Evolutionary conservation across 2,797 vertebrate species (phyloP), one percentile per base, ranked within the genome.

Genomic region (Monodelphis domestica): DNA sequence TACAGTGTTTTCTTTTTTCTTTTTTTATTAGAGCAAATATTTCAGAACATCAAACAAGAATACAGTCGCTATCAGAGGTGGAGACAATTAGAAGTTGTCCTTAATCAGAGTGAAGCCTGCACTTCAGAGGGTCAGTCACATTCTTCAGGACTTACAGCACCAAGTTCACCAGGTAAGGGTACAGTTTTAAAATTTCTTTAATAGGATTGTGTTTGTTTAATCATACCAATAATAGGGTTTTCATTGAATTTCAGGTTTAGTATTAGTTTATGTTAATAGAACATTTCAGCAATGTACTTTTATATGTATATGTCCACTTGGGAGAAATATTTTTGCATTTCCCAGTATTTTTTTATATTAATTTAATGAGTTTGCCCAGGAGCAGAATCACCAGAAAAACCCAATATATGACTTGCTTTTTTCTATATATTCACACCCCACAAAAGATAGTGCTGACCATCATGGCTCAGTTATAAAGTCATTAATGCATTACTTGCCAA

Each of bases 41-140:
- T 99, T 98, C 99, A 99, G 98, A 99, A 99, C 98, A 99, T 99
- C 96, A 99, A 99, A 96, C 99, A 99, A 98, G 99, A 99, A 98
- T 99, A 99, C 98, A 99, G 98, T 97, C 99, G 99, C 94, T 99
- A 99, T 98, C 99, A 99, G 98, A 98, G 99, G 98, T 98, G 99
- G 97, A 99, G 99, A 98, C 99, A 99, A 97, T 98, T 99, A 98
- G 99, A 99, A 98, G 99, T 99, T 87, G 98, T 99, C 96, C 99
- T 99, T 97, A 99, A 98, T 98, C 99, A 99, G 97, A 98, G 97
- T 14, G 99, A 99, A 98, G 94, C 96, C 91, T 98, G 98, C 63
- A 98, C 98, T 98, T 98, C 99, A 92, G 99, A 99, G 88, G 98
- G 97, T 92, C 98, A 99, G 92, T 98, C 98, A 97, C 98, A 98